A percentile compares a stretch with the other conserved stretches of the same genome.
These are phyloP conservation scores for Ichneumon xanthorius DNA, from an alignment of 2,888 invertebrate genomes.

Conservation along the genomic window DNA sequence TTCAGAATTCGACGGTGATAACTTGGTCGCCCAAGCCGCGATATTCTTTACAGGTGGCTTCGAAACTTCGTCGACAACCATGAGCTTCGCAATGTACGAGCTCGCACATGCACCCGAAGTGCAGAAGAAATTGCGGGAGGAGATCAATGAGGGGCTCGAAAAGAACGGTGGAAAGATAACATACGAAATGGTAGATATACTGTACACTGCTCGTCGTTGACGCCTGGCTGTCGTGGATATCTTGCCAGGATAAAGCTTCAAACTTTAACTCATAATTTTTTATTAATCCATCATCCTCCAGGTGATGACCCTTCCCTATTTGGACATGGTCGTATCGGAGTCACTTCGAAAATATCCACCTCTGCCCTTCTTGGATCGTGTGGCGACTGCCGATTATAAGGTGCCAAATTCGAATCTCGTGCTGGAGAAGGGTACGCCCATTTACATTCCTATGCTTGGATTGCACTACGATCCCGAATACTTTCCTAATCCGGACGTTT, in stretches of 20 bases:
- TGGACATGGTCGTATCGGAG: conserved; percentile 81
- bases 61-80: conserved; percentile 77
- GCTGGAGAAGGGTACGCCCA: conserved; percentile 79
- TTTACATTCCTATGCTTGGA: conserved; percentile 80
- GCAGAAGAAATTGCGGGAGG: conserved; percentile 74
- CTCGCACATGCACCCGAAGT: conserved; percentile 74
- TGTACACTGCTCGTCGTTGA: too few relatives aligned
- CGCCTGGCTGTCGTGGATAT: too few relatives aligned
- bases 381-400: conserved; percentile 74
- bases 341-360: conserved; percentile 83
- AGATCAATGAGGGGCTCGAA: conserved; percentile 71
- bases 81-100: conserved; percentile 76
- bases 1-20: conserved; percentile 77
- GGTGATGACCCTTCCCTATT: conserved; percentile 74
- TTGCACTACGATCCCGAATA: conserved; percentile 83
- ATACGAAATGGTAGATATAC: conserved; percentile 75
- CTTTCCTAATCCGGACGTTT: conserved; percentile 83
- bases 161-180: conserved; percentile 74
- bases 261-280: not conserved
- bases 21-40: conserved; percentile 77
- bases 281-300: conserved; percentile 16
- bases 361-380: conserved; percentile 77
- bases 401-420: conserved; percentile 75
- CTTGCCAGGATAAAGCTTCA: not conserved
- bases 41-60: conserved; percentile 79